A percentile compares a stretch with the other conserved stretches of the same genome.
phyloP scores from a whole-genome alignment of 2,113 vertebrate species.

The Pterophyllum scalare region DNA sequence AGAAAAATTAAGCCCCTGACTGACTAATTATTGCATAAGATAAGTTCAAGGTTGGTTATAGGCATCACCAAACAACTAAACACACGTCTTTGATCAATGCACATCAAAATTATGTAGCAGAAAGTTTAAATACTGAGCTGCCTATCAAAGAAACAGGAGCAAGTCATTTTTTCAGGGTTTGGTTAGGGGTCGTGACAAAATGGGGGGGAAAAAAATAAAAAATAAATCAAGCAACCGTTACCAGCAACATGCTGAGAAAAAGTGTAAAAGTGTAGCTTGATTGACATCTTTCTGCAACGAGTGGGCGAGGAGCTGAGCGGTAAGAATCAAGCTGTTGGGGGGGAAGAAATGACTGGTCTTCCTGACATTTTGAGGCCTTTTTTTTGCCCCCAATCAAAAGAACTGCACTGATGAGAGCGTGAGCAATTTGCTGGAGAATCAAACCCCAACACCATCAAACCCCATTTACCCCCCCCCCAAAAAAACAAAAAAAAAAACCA shows the following conservation, averaged over 20 bases:
- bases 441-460: not conserved
- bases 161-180: not conserved
- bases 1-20: not conserved
- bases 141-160: conserved; percentile 11
- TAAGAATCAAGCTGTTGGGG: conserved; percentile 29
- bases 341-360: conserved; percentile 27
- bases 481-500: too few relatives aligned
- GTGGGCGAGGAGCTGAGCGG: conserved; percentile 15
- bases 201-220: not conserved
- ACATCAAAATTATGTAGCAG: not conserved
- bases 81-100: not conserved
- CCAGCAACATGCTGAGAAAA: conserved; percentile 29
- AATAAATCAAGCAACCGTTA: conserved; percentile 56
- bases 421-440: conserved; percentile 11
- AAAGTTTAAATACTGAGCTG: conserved; percentile 5
- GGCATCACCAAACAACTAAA: not conserved
- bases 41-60: not conserved
- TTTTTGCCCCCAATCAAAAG: conserved; percentile 43
- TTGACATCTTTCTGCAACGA: conserved; percentile 47
- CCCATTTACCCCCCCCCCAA: not conserved
- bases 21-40: not conserved
- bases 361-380: conserved; percentile 19
- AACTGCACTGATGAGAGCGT: not conserved
- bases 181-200: not conserved
- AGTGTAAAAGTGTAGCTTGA: conserved; percentile 41